phyloP scores from a whole-genome alignment of 2,888 invertebrate genomes.

The Syrista parreyssii region DNA sequence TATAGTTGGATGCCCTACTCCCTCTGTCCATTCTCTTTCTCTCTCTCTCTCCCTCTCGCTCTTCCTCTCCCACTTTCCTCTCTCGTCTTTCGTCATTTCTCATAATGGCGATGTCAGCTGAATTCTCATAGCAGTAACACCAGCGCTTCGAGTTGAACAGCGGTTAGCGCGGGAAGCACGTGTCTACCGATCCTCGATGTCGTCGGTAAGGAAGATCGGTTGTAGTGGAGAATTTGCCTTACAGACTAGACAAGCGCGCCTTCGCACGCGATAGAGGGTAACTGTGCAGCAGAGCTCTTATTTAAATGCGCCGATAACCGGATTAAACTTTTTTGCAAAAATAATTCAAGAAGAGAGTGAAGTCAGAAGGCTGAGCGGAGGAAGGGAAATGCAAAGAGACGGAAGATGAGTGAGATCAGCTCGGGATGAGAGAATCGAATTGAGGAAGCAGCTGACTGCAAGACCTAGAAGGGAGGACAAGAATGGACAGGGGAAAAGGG shows the following conservation, averaged over 20 bases:
- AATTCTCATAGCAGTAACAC: too few species aligned
- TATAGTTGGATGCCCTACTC: too few species aligned
- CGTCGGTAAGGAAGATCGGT: too few species aligned
- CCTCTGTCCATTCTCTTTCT: too few species aligned
- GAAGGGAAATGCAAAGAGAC: conserved; percentile 3
- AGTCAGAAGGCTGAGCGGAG: conserved; percentile 12
- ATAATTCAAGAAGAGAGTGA: conserved; percentile 8
- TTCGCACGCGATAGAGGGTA: neutral
- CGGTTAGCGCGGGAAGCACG: too few species aligned
- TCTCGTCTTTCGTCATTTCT: neutral
- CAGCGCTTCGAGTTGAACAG: too few species aligned
- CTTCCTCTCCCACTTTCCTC: fast-evolving
- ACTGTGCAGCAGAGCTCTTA: too few species aligned
- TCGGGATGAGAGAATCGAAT: neutral
- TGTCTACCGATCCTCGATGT: too few species aligned
- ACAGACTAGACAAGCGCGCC: neutral
- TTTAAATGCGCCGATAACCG: too few species aligned
- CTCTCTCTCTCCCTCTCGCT: neutral
- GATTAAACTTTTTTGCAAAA: neutral
- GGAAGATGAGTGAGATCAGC: neutral
- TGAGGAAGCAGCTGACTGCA: neutral
- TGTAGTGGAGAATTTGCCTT: too few species aligned
- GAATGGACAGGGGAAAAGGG: too few species aligned
- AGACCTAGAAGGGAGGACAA: neutral
- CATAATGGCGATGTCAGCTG: too few species aligned